These are phyloP conservation scores for Glaucopsyche alexis DNA, from an alignment of 2,888 invertebrate genomes.

Conservation along the genomic window DNA sequence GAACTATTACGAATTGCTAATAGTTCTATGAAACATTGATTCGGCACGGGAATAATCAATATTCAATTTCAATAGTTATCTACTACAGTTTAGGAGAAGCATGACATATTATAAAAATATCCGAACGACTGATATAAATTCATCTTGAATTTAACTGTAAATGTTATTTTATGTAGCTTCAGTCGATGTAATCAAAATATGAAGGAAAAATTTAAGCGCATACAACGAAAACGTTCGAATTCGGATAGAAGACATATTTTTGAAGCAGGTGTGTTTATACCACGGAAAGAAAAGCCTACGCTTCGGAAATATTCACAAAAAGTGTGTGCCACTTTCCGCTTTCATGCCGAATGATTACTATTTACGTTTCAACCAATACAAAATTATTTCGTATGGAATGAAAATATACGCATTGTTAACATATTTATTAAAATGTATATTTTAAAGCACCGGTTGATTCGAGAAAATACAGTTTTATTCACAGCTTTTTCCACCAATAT, in stretches of 20 bases:
- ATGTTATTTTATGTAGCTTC: not conserved
- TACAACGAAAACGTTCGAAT: not conserved
- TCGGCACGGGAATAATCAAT: too few relatives aligned
- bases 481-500: not conserved
- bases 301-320: not conserved
- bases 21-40: too few relatives aligned
- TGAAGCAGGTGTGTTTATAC: not conserved
- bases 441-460: conserved; percentile 18
- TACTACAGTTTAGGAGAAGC: not conserved
- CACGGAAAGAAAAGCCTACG: not conserved
- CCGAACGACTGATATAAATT: not conserved
- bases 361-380: not conserved
- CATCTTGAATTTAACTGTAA: not conserved
- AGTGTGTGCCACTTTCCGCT: not conserved
- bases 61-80: too few relatives aligned
- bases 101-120: not conserved
- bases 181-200: conserved; percentile 1
- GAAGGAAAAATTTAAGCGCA: not conserved
- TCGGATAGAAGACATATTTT: not conserved
- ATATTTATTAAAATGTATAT: conserved; percentile 14
- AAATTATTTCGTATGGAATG: not conserved
- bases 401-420: conserved; percentile 12
- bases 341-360: not conserved
- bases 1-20: too few relatives aligned
- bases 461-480: conserved; percentile 17